phyloP scores from a whole-genome alignment of 1,140 invertebrate genomes.

The Temnothorax longispinosus region DNA sequence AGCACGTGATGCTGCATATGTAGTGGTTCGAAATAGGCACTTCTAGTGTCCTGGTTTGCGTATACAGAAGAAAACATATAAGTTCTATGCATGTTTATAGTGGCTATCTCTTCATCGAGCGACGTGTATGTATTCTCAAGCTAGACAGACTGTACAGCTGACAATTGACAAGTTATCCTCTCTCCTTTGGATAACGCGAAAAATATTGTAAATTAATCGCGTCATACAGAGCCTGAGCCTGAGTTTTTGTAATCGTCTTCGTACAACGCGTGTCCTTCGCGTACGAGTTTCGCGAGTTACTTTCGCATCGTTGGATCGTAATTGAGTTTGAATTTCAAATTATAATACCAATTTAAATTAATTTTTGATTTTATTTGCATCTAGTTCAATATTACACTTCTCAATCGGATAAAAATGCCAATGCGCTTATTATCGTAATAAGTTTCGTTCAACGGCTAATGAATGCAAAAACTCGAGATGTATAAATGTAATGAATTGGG shows the following conservation, averaged over 20 bases:
- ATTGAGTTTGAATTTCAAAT: not conserved
- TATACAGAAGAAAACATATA: not conserved
- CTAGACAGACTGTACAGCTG: not conserved
- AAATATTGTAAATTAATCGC: constrained; percentile 35
- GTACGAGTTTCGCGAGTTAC: not conserved
- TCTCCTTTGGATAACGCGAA: not conserved
- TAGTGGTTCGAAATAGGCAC: constrained; percentile 12
- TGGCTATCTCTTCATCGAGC: not conserved
- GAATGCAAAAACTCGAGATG: not conserved
- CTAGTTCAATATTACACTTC: too few species aligned
- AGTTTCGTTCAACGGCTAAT: too few species aligned
- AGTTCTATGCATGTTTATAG: constrained; percentile 1
- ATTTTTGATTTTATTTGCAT: too few species aligned
- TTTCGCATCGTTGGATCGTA: not conserved
- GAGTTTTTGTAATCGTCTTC: constrained; percentile 8
- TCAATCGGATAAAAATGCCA: not conserved
- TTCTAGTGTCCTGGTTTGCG: not conserved
- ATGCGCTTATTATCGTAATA: too few species aligned
- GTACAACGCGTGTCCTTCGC: not conserved
- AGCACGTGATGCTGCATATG: not conserved
- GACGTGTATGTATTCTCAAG: constrained; percentile 8
- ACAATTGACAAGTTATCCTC: constrained; percentile 36
- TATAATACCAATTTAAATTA: too few species aligned
- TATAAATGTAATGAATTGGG: not conserved
- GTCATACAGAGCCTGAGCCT: not conserved